phyloP scores from a whole-genome alignment of 2,888 invertebrate species.

The Gisinianus flammeolus region DNA sequence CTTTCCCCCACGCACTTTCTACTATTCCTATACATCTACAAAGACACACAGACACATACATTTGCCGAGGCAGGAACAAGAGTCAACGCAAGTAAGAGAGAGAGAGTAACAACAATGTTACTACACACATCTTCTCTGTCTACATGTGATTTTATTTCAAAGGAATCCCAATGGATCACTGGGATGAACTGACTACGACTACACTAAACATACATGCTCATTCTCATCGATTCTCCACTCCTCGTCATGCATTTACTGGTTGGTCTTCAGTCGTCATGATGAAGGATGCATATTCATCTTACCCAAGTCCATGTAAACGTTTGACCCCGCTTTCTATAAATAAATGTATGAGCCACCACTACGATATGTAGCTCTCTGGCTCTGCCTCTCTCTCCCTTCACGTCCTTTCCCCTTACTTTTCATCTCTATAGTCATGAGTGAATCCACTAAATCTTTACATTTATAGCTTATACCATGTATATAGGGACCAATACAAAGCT shows the following conservation, averaged over 20 bases:
- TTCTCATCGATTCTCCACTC: not conserved
- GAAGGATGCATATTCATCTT: not conserved
- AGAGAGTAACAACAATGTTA: not conserved
- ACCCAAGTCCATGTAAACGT: not conserved
- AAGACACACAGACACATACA: too few species aligned
- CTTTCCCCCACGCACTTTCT: not conserved
- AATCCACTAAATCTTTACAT: not conserved
- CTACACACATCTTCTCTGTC: not conserved
- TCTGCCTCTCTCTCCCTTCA: slow-evolving; percentile 2
- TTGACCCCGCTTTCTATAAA: too few species aligned
- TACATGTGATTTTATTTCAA: slow-evolving; percentile 1
- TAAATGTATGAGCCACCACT: slow-evolving; percentile 12
- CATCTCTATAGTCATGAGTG: not conserved
- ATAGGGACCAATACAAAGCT: not conserved
- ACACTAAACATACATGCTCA: too few species aligned
- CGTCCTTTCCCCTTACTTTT: not conserved
- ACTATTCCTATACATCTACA: too few species aligned
- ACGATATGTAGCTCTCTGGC: slow-evolving; percentile 9
- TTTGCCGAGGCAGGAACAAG: too few species aligned
- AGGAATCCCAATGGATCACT: not conserved
- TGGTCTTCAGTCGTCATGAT: too few species aligned
- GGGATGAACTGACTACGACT: slow-evolving; percentile 8
- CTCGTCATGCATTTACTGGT: too few species aligned
- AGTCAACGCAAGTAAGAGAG: not conserved
- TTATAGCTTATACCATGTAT: not conserved